Evolutionary conservation across 2,797 vertebrate genomes (phyloP).

Genomic region (Triplophysa yarkandensis): DNA sequence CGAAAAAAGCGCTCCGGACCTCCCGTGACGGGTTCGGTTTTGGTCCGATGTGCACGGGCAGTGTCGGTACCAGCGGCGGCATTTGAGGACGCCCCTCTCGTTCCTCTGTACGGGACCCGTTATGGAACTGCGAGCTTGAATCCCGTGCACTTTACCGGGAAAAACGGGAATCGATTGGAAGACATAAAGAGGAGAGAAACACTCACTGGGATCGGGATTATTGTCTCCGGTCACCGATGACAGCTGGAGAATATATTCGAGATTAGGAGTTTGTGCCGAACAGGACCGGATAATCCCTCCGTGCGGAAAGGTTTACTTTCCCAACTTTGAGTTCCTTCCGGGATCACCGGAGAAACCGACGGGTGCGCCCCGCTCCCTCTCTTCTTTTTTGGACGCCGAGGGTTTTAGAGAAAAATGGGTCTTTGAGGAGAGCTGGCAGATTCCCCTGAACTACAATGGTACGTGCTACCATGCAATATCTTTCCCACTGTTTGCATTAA

Average conservation of each 20-base stretch:
- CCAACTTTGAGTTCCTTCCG: slow-evolving; percentile 80
- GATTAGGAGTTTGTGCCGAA: slow-evolving; percentile 1
- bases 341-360: slow-evolving; percentile 78
- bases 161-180: slow-evolving; percentile 37
- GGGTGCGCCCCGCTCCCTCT: slow-evolving; percentile 70
- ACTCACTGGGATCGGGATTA: too few relatives aligned
- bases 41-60: slow-evolving; percentile 21
- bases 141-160: slow-evolving; percentile 37
- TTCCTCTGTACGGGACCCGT: slow-evolving; percentile 74
- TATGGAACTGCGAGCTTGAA: slow-evolving; percentile 42
- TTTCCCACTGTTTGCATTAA: slow-evolving; percentile 52
- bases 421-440: slow-evolving; percentile 82
- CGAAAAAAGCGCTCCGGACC: not conserved
- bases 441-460: slow-evolving; percentile 83
- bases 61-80: slow-evolving; percentile 45
- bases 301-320: slow-evolving; percentile 38
- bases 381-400: slow-evolving; percentile 76
- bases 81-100: slow-evolving; percentile 59
- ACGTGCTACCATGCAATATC: slow-evolving; percentile 82
- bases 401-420: slow-evolving; percentile 83
- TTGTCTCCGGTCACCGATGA: too few relatives aligned
- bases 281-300: slow-evolving; percentile 19
- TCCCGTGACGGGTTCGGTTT: too few relatives aligned
- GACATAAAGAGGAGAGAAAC: slow-evolving; percentile 36
- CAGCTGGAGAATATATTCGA: slow-evolving; percentile 17